Percentiles rank a stretch among this genome's conserved stretches.
phyloP scores from a whole-genome alignment of 1,140 invertebrate genomes.

The Zaprionus ghesquierei region DNA sequence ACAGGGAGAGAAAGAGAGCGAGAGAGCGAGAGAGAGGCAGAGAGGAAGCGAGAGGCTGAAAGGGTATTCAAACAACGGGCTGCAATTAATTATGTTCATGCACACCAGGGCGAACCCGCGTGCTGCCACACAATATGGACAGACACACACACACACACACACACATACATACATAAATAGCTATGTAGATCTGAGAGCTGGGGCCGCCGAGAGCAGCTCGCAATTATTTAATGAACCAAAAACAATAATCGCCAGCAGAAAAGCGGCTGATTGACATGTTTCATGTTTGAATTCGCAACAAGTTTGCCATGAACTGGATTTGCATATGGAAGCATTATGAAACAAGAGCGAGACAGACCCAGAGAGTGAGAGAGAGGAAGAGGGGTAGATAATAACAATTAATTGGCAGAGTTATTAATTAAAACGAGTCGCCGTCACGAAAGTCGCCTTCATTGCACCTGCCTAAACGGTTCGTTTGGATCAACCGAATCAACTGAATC shows the following conservation, averaged over 20 bases:
- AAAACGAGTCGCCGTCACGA: constrained; percentile 13
- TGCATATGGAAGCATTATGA: constrained; percentile 31
- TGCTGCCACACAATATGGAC: background rate
- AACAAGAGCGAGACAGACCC: constrained; percentile 3
- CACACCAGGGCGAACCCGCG: background rate
- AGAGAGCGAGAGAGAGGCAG: background rate
- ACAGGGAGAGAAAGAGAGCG: background rate
- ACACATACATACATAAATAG: background rate
- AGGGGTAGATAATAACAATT: constrained; percentile 23
- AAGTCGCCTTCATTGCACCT: constrained; percentile 17
- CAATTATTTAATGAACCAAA: constrained; percentile 75
- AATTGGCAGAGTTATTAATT: constrained; percentile 27
- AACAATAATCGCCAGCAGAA: constrained; percentile 68
- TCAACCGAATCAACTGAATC: background rate
- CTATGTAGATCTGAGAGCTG: constrained; percentile 48
- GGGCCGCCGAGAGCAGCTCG: constrained; percentile 53
- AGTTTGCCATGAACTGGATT: constrained; percentile 67
- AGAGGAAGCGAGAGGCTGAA: constrained; percentile 32
- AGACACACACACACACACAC: background rate
- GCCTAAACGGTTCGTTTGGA: constrained; percentile 24
- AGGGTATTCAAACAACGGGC: constrained; percentile 61
- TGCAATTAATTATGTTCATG: constrained; percentile 72
- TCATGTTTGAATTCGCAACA: constrained; percentile 37
- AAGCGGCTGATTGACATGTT: constrained; percentile 46
- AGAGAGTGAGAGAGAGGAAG: background rate